A percentile compares a stretch with the other conserved stretches of the same genome.
Evolutionary conservation across 2,113 vertebrate species (phyloP).

Genomic region (Pluvianellus socialis): DNA sequence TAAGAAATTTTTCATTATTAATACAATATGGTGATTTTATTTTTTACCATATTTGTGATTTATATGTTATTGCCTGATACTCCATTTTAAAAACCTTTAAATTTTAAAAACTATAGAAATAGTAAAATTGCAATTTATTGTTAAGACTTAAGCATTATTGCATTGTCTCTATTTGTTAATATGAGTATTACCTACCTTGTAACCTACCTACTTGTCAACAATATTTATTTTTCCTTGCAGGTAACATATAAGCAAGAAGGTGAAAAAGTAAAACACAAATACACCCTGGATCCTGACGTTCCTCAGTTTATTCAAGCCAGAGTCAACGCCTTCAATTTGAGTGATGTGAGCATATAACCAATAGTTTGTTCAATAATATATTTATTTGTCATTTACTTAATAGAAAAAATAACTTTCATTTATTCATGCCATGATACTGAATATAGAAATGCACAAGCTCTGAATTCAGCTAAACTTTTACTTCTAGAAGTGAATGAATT

Average conservation of each 20-base stretch:
- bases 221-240: conserved; percentile 45
- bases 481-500: background rate
- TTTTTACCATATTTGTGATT: background rate
- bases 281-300: conserved; percentile 72
- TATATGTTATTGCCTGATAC: background rate
- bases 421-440: background rate
- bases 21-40: background rate
- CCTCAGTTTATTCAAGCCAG: conserved; percentile 81
- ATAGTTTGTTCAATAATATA: background rate
- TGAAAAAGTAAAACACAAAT: conserved; percentile 79
- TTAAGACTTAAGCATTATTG: background rate
- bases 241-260: conserved; percentile 75
- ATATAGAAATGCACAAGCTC: background rate
- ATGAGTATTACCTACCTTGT: background rate
- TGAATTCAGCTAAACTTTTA: background rate
- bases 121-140: background rate
- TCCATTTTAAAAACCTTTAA: background rate
- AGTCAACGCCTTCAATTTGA: conserved; percentile 78
- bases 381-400: background rate
- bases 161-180: background rate
- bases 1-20: conserved; percentile 47
- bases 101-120: background rate
- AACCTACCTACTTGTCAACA: background rate
- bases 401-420: background rate
- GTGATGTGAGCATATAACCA: conserved; percentile 72